A percentile compares a stretch with the other conserved stretches of the same genome.
Conservation (phyloP, 2,888 invertebrate genomes). For the Calameuta idolon region DNA sequence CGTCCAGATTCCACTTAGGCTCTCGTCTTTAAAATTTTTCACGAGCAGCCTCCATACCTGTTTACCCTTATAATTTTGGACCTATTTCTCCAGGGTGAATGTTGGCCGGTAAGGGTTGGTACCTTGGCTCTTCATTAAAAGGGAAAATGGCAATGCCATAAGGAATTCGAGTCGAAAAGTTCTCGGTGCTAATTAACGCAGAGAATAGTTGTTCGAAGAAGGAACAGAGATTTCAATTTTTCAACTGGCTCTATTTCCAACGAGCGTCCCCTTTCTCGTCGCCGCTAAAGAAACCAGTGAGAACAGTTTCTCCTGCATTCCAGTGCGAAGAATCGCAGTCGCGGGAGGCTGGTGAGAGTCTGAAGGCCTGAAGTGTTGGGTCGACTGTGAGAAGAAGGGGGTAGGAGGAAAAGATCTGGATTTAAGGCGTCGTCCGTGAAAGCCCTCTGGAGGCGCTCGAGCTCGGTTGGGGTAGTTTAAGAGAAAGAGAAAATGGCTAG, state of each 20-base stretch:
- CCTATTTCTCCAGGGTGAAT: not conserved
- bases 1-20: not conserved
- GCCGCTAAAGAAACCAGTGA: slow-evolving; percentile 15
- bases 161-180: not conserved
- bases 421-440: slow-evolving; percentile 65
- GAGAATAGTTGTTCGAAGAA: not conserved
- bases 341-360: slow-evolving; percentile 5
- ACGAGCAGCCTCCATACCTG: not conserved
- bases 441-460: slow-evolving; percentile 62
- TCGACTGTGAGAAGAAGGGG: slow-evolving; percentile 17
- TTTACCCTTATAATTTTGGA: not conserved
- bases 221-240: slow-evolving; percentile 17
- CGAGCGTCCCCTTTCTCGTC: slow-evolving; percentile 7
- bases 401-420: slow-evolving; percentile 57
- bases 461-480: slow-evolving; percentile 55
- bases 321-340: not conserved
- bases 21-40: not conserved
- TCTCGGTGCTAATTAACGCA: not conserved
- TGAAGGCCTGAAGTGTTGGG: slow-evolving; percentile 18
- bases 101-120: not conserved
- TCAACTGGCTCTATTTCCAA: slow-evolving; percentile 18
- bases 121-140: not conserved
- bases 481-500: slow-evolving; percentile 65
- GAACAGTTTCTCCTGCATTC: slow-evolving; percentile 22
- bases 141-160: not conserved